Evolutionary conservation across 1,140 invertebrate genomes (phyloP).

Genomic region (Heliothis virescens): DNA sequence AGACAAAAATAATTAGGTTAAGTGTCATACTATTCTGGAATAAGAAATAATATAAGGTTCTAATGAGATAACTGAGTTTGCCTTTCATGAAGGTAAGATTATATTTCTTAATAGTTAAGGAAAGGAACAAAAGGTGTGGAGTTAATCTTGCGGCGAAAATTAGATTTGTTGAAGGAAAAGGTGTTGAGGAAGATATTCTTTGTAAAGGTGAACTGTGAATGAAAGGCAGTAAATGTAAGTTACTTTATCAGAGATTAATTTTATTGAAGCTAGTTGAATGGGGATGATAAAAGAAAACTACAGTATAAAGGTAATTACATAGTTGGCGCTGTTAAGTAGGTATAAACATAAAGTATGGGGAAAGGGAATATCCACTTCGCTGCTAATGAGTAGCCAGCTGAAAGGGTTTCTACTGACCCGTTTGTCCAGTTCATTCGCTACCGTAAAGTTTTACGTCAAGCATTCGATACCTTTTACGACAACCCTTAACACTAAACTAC

Average conservation of each 20-base stretch:
- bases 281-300: no score
- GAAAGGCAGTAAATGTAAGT: no score
- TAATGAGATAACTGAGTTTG: slow-evolving; percentile 17
- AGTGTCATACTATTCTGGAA: slow-evolving; percentile 6
- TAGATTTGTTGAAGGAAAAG: neutral
- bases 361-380: neutral
- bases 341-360: no score
- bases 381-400: neutral
- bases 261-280: no score
- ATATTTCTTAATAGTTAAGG: neutral
- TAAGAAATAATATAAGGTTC: slow-evolving; percentile 9
- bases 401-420: neutral
- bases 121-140: slow-evolving; percentile 8
- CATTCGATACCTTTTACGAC: slow-evolving; percentile 15
- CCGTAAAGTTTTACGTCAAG: neutral
- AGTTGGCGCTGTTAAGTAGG: no score
- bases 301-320: no score
- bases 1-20: slow-evolving; percentile 13
- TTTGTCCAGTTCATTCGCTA: neutral
- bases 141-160: neutral
- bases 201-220: no score
- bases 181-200: neutral
- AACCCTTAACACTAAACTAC: neutral
- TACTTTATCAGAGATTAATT: no score
- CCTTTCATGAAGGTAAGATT: neutral